Base-by-base conservation (phyloP, 1,140 invertebrate genomes). In the Acyrthosiphon pisum region DNA sequence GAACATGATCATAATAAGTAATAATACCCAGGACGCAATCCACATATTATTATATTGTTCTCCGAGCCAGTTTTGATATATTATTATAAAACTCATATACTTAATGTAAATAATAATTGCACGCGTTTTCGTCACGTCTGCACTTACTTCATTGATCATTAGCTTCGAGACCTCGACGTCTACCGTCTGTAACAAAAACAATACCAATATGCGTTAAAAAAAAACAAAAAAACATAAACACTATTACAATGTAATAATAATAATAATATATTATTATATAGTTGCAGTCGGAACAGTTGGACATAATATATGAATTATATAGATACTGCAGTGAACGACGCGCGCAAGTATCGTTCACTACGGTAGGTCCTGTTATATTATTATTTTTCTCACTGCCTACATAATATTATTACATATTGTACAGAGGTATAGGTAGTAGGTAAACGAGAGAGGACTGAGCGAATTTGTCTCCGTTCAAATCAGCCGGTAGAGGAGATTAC, bases 141-240 rank as follows among this genome's bases (percentile, higher is more conserved):
- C 60, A 93, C 91, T 93, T 56, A 93, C 91, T 93, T 93, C 91
- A 93, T 93, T 93, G 91, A 86, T 93, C 91, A 93, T 93, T 93
- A 56, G 48, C 35, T 86, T 86, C n/a, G 35, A 84, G n/a, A 86
- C 81, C 48, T 93, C 81, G 76, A 84, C 90, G 48, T 93, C 68
- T 83, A 92, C 76, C 81, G 91, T 23, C 91, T 93, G 91, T 56
- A 93, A 93, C 91, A 93, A 9, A 83, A 89, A 89, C 88, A 89
- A 56, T 37, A 89, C 88, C 87, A 53, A 87, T 89, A 37, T 41
- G 23, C 35, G 88, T 56, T 53, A 93, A 22, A 86, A 93, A 81
- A 48, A 88, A 88, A 81, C 6, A 83, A 37, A 23, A 35, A 83
- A 7, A 37, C 8, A 35, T 23, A 37, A 83, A 83, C 30, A 81